Percentiles rank a stretch among this genome's conserved stretches.
Evolutionary conservation across 2,797 vertebrate species (phyloP).

Genomic region (Coregonus sp.): DNA sequence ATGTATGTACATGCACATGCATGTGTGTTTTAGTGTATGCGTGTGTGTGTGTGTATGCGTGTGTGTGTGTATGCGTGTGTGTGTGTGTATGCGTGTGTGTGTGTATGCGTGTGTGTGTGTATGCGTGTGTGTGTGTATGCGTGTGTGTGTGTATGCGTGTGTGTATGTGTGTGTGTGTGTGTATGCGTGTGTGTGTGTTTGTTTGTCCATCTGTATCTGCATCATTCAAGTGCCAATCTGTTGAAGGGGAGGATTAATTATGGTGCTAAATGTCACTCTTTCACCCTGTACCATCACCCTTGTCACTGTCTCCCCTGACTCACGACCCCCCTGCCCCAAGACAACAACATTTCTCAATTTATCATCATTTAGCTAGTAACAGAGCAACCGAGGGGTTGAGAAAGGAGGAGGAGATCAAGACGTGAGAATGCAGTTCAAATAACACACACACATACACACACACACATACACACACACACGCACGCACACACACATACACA

Average conservation of each 20-base stretch:
- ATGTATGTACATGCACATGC: neutral
- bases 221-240: slow-evolving; percentile 58
- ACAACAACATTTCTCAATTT: slow-evolving; percentile 6
- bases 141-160: slow-evolving; percentile 15
- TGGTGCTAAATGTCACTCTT: slow-evolving; percentile 57
- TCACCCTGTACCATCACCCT: slow-evolving; percentile 44
- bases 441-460: neutral
- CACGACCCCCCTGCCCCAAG: slow-evolving; percentile 29
- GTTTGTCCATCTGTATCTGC: slow-evolving; percentile 1
- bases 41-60: neutral
- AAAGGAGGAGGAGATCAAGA: slow-evolving; percentile 11
- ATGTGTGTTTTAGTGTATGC: slow-evolving; percentile 1
- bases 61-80: slow-evolving; percentile 5
- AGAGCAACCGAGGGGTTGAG: slow-evolving; percentile 32
- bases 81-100: slow-evolving; percentile 15
- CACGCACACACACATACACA: slow-evolving; percentile 10
- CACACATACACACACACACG: slow-evolving; percentile 16
- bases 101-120: slow-evolving; percentile 3
- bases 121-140: neutral
- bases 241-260: slow-evolving; percentile 68
- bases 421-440: slow-evolving; percentile 2
- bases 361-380: slow-evolving; percentile 30
- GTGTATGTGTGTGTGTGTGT: slow-evolving; percentile 13
- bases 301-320: slow-evolving; percentile 49
- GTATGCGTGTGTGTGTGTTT: slow-evolving; percentile 15